These are phyloP conservation scores for Hylyphantes graminicola DNA, from an alignment of 1,140 invertebrate genomes.

Conservation along the genomic window DNA sequence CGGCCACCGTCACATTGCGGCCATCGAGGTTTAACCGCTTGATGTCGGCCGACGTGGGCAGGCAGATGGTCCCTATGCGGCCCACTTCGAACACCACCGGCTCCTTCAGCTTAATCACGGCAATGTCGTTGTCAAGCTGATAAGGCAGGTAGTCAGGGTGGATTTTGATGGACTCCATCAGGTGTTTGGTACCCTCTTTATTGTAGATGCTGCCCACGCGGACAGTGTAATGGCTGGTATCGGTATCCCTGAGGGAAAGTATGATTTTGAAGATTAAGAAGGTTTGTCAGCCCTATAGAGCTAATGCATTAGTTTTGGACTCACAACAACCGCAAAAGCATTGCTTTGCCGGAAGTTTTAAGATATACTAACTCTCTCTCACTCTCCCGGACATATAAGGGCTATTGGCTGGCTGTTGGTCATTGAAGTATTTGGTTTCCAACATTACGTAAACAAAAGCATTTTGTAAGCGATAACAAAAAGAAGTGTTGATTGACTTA, in stretches of 20 bases:
- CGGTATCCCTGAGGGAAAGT: background rate
- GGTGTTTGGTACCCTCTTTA: background rate
- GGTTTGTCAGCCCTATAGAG: no score
- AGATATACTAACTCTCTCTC: no score
- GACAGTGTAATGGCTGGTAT: slow-evolving; percentile 15
- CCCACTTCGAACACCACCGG: slow-evolving; percentile 7
- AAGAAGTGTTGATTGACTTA: no score
- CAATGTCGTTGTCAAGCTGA: slow-evolving; percentile 52
- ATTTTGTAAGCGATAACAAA: no score
- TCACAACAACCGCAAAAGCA: no score
- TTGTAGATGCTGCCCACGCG: slow-evolving; percentile 28
- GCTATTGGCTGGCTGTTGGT: no score
- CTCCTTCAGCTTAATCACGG: slow-evolving; percentile 34
- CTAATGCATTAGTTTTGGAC: no score
- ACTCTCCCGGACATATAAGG: no score
- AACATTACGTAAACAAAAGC: no score
- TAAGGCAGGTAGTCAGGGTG: slow-evolving; percentile 25
- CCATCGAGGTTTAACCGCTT: slow-evolving; percentile 5
- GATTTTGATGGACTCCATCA: slow-evolving; percentile 15
- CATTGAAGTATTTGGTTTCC: no score
- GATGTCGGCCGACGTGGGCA: background rate
- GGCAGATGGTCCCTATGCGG: slow-evolving; percentile 36
- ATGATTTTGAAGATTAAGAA: background rate
- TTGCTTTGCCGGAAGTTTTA: no score
- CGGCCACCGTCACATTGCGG: slow-evolving; percentile 39